Base-by-base conservation (phyloP, 2,888 invertebrate genomes). In the Blastobasis adustella region DNA sequence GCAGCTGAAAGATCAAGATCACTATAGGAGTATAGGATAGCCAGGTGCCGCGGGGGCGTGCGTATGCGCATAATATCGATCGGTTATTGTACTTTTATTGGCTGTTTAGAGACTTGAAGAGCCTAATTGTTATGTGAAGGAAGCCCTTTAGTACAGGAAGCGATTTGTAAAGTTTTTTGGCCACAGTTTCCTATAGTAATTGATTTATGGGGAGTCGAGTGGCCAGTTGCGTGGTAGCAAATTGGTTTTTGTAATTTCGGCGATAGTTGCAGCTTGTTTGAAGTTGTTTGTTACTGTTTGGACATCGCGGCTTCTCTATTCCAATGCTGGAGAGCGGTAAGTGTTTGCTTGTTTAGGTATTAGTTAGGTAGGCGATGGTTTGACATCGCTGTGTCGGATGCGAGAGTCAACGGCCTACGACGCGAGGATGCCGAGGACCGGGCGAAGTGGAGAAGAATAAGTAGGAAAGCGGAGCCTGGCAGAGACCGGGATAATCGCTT, bases 61-160 rank as follows among this genome's bases (percentile, higher is more conserved):
- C 59, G 49, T 52, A 46, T 10, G 54, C 53, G 58, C 59, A 53
- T 55, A 49, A 62, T 46, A 49, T 69, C 68, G 61, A 68, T 60
- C 57, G 55, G 37, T 23, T 23, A 23, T 23, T 23, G 23, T 51
- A 10, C 10, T 52, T 68, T 64, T 69, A 70, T 66, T 63, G 58
- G 54, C 58, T 60, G 60, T 64, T 66, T 63, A 60, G 62, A 54
- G 57, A 57, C 56, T 58, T 65, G 56, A 62, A 71, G 69, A 49
- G 58, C 55, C 59, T 71, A 65, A 68, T 71, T 70, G 69, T 72
- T 60, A 62, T 63, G 61, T 63, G 63, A 61, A 55, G 50, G 51
- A 55, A 49, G 54, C 50, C 45, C 60, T 71, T 55, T 46, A 61
- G 48, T 45, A 44, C 65, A 62, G 75, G 75, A 75, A 69, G 69